A percentile compares a stretch with the other conserved stretches of the same genome.
These are phyloP conservation scores for Erebia aethiops DNA, from an alignment of 2,888 invertebrate genomes.

Conservation along the genomic window DNA sequence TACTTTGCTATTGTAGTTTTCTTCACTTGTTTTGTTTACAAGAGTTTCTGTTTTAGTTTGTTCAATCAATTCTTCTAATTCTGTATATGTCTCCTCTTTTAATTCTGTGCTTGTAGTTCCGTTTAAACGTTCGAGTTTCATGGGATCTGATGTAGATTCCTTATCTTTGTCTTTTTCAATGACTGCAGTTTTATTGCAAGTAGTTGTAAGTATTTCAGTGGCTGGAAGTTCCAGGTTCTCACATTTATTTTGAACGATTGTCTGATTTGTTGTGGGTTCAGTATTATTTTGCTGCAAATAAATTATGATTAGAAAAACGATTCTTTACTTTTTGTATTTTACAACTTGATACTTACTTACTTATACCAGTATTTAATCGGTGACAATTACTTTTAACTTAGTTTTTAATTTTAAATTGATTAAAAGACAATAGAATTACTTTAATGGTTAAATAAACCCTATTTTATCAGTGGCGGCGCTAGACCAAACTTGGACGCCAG, in stretches of 20 bases:
- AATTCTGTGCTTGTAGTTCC: background rate
- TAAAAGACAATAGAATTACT: no score
- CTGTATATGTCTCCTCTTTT: background rate
- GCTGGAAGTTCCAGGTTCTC: no score
- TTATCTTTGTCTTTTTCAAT: background rate
- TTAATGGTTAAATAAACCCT: no score
- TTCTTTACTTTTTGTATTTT: no score
- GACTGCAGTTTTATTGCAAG: background rate
- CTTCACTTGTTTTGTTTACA: background rate
- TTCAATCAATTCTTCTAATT: background rate
- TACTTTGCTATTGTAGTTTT: background rate
- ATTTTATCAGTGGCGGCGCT: no score
- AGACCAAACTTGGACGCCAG: no score
- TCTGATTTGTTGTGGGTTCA: background rate
- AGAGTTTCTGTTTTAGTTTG: background rate
- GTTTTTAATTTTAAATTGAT: no score
- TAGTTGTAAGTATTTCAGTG: background rate
- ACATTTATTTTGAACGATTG: background rate
- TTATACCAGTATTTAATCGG: no score
- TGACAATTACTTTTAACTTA: no score
- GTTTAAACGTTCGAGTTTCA: background rate
- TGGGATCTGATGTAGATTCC: background rate
- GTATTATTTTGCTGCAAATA: constrained; percentile 3
- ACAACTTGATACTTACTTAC: no score
- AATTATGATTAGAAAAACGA: no score